phyloP scores from a whole-genome alignment of 2,113 vertebrate species.

The Anhinga anhinga region DNA sequence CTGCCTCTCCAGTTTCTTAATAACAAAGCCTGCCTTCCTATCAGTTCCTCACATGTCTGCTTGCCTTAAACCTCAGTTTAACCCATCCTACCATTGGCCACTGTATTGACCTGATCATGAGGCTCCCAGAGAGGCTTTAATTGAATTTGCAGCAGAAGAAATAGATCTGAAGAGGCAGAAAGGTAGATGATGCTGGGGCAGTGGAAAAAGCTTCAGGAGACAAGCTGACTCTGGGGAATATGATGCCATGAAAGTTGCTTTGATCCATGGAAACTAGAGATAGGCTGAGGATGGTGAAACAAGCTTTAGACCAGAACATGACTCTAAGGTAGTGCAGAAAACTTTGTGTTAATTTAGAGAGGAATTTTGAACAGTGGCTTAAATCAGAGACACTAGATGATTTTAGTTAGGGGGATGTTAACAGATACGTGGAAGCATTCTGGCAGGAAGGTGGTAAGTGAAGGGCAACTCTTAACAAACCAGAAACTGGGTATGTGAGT shows the following conservation, averaged over 20 bases:
- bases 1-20: background rate
- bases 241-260: background rate
- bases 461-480: background rate
- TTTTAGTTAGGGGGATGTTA: background rate
- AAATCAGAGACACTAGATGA: fast-evolving
- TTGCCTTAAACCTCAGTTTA: background rate
- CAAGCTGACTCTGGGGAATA: background rate
- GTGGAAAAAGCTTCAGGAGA: slow-evolving; percentile 3
- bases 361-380: background rate
- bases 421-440: background rate
- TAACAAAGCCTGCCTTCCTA: background rate
- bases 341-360: background rate
- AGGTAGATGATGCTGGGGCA: background rate
- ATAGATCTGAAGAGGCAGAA: background rate
- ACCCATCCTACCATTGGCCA: background rate
- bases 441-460: background rate
- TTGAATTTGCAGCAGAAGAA: slow-evolving; percentile 10
- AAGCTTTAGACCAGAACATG: background rate
- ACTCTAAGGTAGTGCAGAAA: background rate
- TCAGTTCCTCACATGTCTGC: background rate
- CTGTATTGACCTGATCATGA: slow-evolving; percentile 2
- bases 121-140: background rate
- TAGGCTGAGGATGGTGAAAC: background rate
- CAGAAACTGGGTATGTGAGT: background rate
- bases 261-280: background rate